These are phyloP conservation scores for Mycalesis mineus DNA, from an alignment of 2,888 invertebrate species.

Conservation along the genomic window DNA sequence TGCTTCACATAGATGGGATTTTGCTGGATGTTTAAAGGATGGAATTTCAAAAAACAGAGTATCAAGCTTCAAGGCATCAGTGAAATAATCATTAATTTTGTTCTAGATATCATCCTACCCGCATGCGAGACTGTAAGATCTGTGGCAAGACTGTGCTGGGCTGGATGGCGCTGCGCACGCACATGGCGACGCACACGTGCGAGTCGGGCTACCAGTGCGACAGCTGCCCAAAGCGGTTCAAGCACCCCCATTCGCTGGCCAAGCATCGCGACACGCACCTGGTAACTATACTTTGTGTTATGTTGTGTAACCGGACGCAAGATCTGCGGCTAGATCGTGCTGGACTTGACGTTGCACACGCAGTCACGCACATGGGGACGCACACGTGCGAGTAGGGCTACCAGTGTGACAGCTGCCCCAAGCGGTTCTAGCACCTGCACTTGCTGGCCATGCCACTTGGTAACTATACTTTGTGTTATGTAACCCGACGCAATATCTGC, in stretches of 20 bases:
- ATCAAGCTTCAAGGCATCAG: no score
- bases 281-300: slow-evolving; percentile 37
- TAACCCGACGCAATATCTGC: slow-evolving; percentile 47
- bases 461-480: slow-evolving; percentile 32
- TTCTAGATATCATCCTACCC: slow-evolving; percentile 49
- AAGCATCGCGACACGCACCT: slow-evolving; percentile 66
- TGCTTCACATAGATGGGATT: no score
- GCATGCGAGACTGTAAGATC: slow-evolving; percentile 50
- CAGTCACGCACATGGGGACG: slow-evolving; percentile 36
- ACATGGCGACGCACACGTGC: slow-evolving; percentile 49
- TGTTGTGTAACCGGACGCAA: slow-evolving; percentile 36
- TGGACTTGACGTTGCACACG: slow-evolving; percentile 44
- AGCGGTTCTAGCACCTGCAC: slow-evolving; percentile 64
- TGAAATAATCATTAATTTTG: not conserved
- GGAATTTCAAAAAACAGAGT: no score
- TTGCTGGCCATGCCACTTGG: slow-evolving; percentile 69
- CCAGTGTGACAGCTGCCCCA: slow-evolving; percentile 61
- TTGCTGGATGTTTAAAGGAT: no score
- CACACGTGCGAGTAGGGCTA: slow-evolving; percentile 47
- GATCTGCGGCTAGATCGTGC: slow-evolving; percentile 45
- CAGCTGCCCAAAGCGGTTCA: slow-evolving; percentile 64
- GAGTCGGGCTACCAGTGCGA: slow-evolving; percentile 52
- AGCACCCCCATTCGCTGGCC: slow-evolving; percentile 63
- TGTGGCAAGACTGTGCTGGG: slow-evolving; percentile 45
- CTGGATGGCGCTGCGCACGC: slow-evolving; percentile 44